A percentile compares a stretch with the other conserved stretches of the same genome.
Evolutionary conservation across 2,113 vertebrate genomes (phyloP).

Genomic region (Sula dactylatra): DNA sequence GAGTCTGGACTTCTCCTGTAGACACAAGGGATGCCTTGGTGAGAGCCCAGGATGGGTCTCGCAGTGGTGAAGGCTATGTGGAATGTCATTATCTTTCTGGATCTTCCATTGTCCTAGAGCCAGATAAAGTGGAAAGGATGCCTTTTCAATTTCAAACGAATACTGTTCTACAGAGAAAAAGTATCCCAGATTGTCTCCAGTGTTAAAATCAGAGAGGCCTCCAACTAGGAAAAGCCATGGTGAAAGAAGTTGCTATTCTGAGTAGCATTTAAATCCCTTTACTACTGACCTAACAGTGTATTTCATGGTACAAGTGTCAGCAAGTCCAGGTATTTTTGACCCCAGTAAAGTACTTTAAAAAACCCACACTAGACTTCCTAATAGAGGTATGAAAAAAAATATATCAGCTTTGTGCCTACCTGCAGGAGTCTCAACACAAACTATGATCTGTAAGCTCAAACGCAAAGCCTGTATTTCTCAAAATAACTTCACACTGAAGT

Average conservation of each 20-base stretch:
- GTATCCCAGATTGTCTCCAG: neutral
- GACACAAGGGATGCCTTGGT: neutral
- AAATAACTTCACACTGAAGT: neutral
- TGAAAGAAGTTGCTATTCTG: neutral
- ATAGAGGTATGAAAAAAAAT: constrained; percentile 1
- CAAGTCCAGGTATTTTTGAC: constrained; percentile 21
- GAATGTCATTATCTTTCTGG: neutral
- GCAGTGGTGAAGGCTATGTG: rapidly evolving
- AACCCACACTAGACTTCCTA: neutral
- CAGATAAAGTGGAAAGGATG: neutral
- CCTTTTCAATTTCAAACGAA: neutral
- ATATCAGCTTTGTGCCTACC: neutral
- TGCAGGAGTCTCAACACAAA: neutral
- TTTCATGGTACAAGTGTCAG: neutral
- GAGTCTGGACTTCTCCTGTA: neutral
- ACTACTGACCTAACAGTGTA: neutral
- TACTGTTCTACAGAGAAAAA: neutral
- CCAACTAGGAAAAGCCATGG: neutral
- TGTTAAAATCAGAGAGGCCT: neutral
- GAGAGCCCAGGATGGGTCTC: neutral
- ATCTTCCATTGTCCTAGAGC: neutral
- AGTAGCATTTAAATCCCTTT: neutral
- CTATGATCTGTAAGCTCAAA: neutral
- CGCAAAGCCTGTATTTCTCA: neutral
- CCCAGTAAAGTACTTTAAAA: neutral